Evolutionary conservation across 1,140 invertebrate genomes (phyloP).

Genomic region (Trichonephila inaurata): DNA sequence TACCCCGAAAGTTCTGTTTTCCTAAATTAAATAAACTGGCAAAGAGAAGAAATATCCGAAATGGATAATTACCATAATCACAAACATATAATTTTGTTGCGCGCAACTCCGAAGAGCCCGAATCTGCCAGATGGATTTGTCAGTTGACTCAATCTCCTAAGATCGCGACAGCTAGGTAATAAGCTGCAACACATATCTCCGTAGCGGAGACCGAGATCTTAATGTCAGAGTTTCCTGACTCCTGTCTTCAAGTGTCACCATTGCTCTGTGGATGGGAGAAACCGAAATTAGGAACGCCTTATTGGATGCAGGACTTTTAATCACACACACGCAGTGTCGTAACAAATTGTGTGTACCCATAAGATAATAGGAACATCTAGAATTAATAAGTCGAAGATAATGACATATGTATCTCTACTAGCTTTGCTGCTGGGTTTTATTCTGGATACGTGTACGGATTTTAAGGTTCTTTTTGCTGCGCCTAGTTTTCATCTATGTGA

Average conservation of each 20-base stretch:
- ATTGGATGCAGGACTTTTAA: slow-evolving; percentile 33
- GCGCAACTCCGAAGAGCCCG: background rate
- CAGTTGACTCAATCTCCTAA: slow-evolving; percentile 54
- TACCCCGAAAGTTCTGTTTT: background rate
- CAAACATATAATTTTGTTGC: slow-evolving; percentile 26
- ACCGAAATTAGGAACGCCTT: background rate
- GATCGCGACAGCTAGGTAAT: slow-evolving; percentile 57
- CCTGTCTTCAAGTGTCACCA: slow-evolving; percentile 56
- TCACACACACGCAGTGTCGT: slow-evolving; percentile 3
- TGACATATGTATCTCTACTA: background rate
- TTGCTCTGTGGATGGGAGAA: background rate
- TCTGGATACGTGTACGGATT: background rate
- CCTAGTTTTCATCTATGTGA: background rate
- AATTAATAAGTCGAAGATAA: slow-evolving; percentile 27
- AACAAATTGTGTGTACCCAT: slow-evolving; percentile 18
- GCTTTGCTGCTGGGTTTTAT: background rate
- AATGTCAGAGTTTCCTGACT: slow-evolving; percentile 46
- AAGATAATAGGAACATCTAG: slow-evolving; percentile 22
- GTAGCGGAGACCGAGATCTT: background rate
- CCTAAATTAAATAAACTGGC: slow-evolving; percentile 3
- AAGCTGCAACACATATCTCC: slow-evolving; percentile 46
- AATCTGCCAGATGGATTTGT: slow-evolving; percentile 39
- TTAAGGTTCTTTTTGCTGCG: background rate
- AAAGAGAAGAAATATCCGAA: background rate
- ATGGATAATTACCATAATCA: slow-evolving; percentile 6